phyloP scores from a whole-genome alignment of 2,888 invertebrate species.

The Drosophila mimetica region DNA sequence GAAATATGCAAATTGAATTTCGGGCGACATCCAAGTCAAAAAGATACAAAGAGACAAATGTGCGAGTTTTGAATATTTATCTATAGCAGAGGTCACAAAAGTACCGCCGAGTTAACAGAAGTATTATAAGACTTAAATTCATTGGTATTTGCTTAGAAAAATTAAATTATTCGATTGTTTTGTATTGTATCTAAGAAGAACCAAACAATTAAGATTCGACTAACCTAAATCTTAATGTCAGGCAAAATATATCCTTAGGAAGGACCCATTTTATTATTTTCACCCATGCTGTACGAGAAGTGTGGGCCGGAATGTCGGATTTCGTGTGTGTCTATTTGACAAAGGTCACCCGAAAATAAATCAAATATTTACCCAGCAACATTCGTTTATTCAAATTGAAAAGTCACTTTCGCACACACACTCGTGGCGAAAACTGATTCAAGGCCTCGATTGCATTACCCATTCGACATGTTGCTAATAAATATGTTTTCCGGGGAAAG shows the following conservation, averaged over 20 bases:
- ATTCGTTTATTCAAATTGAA: slow-evolving; percentile 77
- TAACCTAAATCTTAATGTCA: not conserved
- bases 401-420: slow-evolving; percentile 54
- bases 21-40: slow-evolving; percentile 27
- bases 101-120: not conserved
- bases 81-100: not conserved
- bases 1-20: slow-evolving; percentile 69
- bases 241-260: not conserved
- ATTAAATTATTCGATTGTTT: not conserved
- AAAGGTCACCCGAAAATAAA: slow-evolving; percentile 76
- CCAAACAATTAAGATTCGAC: too few species aligned
- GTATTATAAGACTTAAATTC: too few species aligned
- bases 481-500: slow-evolving; percentile 56
- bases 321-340: slow-evolving; percentile 56
- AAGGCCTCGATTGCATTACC: slow-evolving; percentile 73
- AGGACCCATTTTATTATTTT: not conserved
- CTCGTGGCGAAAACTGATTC: slow-evolving; percentile 50
- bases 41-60: slow-evolving; percentile 65
- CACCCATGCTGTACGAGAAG: slow-evolving; percentile 9
- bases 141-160: too few species aligned
- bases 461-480: slow-evolving; percentile 76
- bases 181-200: too few species aligned
- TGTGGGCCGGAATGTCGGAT: slow-evolving; percentile 24
- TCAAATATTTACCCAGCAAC: slow-evolving; percentile 68
- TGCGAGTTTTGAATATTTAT: slow-evolving; percentile 13